These are phyloP conservation scores for Drosophila pruinosa DNA, from an alignment of 1,140 invertebrate species.

Conservation along the genomic window DNA sequence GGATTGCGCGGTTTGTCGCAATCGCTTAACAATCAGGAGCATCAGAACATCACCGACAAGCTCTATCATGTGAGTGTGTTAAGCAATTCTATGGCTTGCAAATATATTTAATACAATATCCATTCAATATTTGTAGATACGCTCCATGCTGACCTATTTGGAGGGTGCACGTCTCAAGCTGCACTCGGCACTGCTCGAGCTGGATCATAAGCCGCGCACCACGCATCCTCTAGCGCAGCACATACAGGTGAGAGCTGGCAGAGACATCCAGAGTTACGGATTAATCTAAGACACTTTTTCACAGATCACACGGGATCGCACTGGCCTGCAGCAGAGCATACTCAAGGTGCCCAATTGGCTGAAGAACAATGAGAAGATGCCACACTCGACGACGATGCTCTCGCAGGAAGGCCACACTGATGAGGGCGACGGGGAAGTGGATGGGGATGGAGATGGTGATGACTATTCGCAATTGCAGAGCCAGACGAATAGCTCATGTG, in stretches of 20 bases:
- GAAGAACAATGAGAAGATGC: constrained; percentile 85
- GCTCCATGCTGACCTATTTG: constrained; percentile 95
- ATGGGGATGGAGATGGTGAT: no score
- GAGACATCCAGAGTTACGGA: no score
- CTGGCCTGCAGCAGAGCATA: constrained; percentile 93
- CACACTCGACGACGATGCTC: constrained; percentile 48
- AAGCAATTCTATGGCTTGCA: no score
- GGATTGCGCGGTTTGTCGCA: constrained; percentile 94
- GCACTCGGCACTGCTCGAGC: constrained; percentile 90
- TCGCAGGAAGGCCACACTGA: constrained; percentile 45
- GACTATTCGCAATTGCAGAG: constrained; percentile 49
- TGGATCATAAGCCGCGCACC: constrained; percentile 89
- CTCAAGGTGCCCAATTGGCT: constrained; percentile 93
- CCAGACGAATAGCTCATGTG: constrained; percentile 61
- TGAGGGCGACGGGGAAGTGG: constrained; percentile 50
- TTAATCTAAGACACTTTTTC: neutral
- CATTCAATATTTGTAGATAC: constrained; percentile 91
- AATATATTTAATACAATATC: no score
- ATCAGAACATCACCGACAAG: constrained; percentile 96
- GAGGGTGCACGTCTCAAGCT: constrained; percentile 95
- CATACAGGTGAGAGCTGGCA: constrained; percentile 84
- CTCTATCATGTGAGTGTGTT: constrained; percentile 89
- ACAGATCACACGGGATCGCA: constrained; percentile 93
- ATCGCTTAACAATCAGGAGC: constrained; percentile 95
- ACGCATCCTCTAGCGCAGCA: constrained; percentile 92